These are phyloP conservation scores for Coccyzus lansbergi DNA, from an alignment of 2,797 vertebrate species.

Conservation along the genomic window DNA sequence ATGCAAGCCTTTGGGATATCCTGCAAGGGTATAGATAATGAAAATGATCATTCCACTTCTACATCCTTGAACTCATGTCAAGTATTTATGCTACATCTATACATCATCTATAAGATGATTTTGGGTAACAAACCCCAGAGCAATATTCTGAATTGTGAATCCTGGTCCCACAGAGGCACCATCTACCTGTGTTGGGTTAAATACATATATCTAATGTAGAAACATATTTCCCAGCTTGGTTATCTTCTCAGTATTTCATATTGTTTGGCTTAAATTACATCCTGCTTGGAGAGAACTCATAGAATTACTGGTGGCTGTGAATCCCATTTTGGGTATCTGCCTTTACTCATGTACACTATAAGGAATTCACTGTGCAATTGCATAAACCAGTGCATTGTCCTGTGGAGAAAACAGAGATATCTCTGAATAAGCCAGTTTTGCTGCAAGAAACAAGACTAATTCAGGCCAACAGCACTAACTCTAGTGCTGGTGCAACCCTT, in stretches of 20 bases:
- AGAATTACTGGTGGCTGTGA: neutral
- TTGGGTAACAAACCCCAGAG: neutral
- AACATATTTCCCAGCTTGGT: neutral
- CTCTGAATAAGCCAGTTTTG: neutral
- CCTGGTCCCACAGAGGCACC: neutral
- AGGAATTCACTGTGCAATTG: neutral
- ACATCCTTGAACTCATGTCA: neutral
- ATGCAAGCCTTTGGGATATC: neutral
- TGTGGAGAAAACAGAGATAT: neutral
- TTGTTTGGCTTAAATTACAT: neutral
- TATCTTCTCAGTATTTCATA: neutral
- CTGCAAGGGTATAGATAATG: neutral
- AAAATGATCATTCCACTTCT: neutral
- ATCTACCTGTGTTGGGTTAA: neutral
- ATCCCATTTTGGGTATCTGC: neutral
- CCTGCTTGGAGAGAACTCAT: neutral
- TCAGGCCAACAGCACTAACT: neutral
- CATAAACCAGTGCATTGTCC: neutral
- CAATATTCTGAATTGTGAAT: neutral
- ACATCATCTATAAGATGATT: neutral
- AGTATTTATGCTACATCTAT: neutral
- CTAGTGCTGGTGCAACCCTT: neutral
- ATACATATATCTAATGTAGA: neutral
- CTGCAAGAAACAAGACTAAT: neutral
- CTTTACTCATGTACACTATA: neutral